phyloP scores from a whole-genome alignment of 2,888 invertebrate species.

The Sinohyriopsis cumingii region DNA sequence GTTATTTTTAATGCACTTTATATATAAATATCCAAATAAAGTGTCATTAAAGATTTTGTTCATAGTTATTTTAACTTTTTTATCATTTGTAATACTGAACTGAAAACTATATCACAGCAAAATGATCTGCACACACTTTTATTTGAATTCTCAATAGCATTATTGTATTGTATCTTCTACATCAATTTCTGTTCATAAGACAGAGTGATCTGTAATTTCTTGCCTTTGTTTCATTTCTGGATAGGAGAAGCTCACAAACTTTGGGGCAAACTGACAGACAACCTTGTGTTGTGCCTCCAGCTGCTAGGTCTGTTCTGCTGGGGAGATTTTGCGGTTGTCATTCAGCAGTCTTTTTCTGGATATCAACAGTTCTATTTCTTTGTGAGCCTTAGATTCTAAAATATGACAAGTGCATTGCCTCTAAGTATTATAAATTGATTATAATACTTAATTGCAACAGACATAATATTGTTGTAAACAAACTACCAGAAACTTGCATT shows the following conservation, averaged over 20 bases:
- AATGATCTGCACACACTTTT: not conserved
- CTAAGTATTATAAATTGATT: no score
- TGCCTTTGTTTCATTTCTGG: no score
- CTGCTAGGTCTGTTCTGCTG: slow-evolving; percentile 32
- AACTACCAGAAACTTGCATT: not conserved
- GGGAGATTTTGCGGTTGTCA: slow-evolving; percentile 28
- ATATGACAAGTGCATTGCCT: no score
- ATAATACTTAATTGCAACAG: slow-evolving; percentile 14
- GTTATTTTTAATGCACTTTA: not conserved
- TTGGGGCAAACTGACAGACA: slow-evolving; percentile 26
- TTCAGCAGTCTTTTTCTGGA: slow-evolving; percentile 4
- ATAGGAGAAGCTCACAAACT: slow-evolving; percentile 16
- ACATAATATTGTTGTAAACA: not conserved
- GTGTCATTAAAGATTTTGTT: no score
- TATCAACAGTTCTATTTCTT: no score
- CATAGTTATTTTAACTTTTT: not conserved
- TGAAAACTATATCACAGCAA: no score
- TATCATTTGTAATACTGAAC: not conserved
- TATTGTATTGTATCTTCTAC: no score
- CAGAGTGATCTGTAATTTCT: no score
- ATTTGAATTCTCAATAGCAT: not conserved
- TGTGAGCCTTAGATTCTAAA: no score
- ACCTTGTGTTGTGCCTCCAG: slow-evolving; percentile 32
- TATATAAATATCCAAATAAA: not conserved
- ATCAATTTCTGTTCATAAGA: no score